Base-by-base conservation (phyloP, 2,797 vertebrate genomes). In the Sciurus carolinensis region DNA sequence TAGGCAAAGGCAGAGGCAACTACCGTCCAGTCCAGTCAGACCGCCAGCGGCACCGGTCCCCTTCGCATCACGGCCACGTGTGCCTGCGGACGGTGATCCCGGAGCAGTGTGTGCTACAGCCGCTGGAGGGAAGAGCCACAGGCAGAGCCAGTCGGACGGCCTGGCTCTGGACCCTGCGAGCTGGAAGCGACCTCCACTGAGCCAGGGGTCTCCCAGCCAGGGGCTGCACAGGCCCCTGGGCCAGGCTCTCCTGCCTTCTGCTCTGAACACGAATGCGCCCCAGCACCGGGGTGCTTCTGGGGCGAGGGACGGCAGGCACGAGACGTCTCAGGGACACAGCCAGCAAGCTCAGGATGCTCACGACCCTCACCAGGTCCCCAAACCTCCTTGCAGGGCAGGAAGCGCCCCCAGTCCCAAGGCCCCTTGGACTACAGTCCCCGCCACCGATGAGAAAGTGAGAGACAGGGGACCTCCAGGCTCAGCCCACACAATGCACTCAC, bases 1-100 rank as follows among this genome's bases (percentile, higher is more conserved):
- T 1, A 20, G 24, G 50, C 30, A 67, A 26, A 36, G 3, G 22
- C 17, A 30, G 54, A 28, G 13, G 26, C 36, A 30, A 18, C 5
- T 10, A 20, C 47, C 7, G 13, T 12, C 44, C n/a, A 33, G 57
- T 1, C 7, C 20, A 2, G 30, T 3, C 0, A 14, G 66, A n/a
- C 15, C 15, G 0, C 66, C 15, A 7, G 66, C 0, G 7, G 33
- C 66, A 17, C 15, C 0, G 15, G 13, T 7, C 33, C 17, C 15
- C 33, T 67, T 7, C 59, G 10, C 9, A 11, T 10, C 7, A 10
- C 4, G 59, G 24, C 59, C 39, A 39, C 39, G 4, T 39, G 39
- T 39, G 39, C 39, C 39, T 39, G 39, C 39, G 39, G 39, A 39
- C 3, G 39, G 39, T 39, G 39, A 39, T 39, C 39, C 39, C 39